Evolutionary conservation across 2,113 vertebrate species (phyloP).

Genomic region (Choloepus hoffmanni): DNA sequence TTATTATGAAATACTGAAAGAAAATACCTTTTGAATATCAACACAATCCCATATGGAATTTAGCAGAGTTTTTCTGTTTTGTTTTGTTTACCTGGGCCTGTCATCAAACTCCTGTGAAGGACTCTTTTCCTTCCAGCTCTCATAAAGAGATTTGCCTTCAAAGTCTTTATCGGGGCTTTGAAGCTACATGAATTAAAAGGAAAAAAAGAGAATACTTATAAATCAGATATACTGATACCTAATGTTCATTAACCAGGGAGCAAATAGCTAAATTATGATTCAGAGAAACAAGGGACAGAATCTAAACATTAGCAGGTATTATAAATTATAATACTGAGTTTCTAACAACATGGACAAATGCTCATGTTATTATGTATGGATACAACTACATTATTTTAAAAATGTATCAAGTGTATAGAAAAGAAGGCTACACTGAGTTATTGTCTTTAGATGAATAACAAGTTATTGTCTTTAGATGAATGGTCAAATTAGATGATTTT

Average conservation of each 20-base stretch:
- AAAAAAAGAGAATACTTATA: not conserved
- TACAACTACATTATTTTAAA: not conserved
- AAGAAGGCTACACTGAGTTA: not conserved
- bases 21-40: not conserved
- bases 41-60: not conserved
- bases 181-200: constrained; percentile 86
- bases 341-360: not conserved
- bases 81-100: constrained; percentile 89
- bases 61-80: not conserved
- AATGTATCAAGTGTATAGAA: not conserved
- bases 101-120: constrained; percentile 86
- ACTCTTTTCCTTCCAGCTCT: constrained; percentile 95
- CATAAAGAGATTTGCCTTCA: constrained; percentile 93
- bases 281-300: not conserved
- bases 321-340: not conserved
- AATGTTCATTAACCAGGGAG: not conserved
- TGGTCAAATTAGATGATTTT: not conserved
- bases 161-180: constrained; percentile 94
- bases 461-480: not conserved
- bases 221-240: not conserved
- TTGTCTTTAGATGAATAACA: not conserved
- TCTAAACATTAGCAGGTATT: not conserved
- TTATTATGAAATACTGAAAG: not conserved
- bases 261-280: not conserved
- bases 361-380: not conserved